phyloP scores from a whole-genome alignment of 2,797 vertebrate genomes.

The Gila robusta region DNA sequence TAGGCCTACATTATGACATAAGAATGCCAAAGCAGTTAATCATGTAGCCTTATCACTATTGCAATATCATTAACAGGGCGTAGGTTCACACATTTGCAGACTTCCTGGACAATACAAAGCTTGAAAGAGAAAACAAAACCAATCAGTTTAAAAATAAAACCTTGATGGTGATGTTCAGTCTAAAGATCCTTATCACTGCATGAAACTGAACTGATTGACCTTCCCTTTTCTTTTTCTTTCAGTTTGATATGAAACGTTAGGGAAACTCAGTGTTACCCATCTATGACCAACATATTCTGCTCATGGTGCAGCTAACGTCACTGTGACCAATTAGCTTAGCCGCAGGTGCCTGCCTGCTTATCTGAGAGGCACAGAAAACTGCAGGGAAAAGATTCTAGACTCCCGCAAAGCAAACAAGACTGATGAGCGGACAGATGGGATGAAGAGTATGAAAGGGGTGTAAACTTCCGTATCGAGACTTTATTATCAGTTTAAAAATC shows the following conservation, averaged over 20 bases:
- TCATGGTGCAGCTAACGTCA: slow-evolving; percentile 35
- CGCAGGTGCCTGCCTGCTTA: slow-evolving; percentile 58
- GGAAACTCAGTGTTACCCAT: neutral
- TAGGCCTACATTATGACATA: neutral
- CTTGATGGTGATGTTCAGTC: neutral
- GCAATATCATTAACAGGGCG: neutral
- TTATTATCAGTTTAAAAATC: neutral
- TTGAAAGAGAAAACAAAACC: slow-evolving; percentile 25
- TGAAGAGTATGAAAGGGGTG: neutral
- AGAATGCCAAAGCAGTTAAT: slow-evolving; percentile 35
- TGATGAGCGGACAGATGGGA: neutral
- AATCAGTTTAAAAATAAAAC: neutral
- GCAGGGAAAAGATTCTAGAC: slow-evolving; percentile 21
- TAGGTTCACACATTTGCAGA: neutral
- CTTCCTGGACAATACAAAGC: slow-evolving; percentile 1
- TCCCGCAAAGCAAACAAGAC: slow-evolving; percentile 13
- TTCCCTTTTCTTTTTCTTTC: slow-evolving; percentile 27
- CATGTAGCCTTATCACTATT: neutral
- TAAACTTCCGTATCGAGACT: neutral
- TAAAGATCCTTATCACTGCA: neutral
- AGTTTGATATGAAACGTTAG: neutral
- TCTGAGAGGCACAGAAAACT: slow-evolving; percentile 34
- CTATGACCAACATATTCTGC: slow-evolving; percentile 25
- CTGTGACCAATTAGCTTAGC: slow-evolving; percentile 55
- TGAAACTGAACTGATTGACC: neutral